These are phyloP conservation scores for Sarotherodon lohbergeri DNA, from an alignment of 2,113 vertebrate species.

Conservation along the genomic window DNA sequence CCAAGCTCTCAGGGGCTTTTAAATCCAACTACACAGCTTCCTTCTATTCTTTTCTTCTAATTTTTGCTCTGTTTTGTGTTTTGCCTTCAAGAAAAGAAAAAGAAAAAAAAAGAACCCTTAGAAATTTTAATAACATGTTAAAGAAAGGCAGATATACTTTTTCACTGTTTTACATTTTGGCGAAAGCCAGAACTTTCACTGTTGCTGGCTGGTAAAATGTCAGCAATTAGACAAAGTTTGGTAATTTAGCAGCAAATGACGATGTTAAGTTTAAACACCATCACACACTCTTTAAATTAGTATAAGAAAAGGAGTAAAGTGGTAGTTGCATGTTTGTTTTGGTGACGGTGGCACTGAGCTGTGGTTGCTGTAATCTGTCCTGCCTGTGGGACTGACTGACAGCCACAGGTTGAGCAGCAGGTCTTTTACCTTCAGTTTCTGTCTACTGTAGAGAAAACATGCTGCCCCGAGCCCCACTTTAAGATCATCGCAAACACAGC, in stretches of 20 bases:
- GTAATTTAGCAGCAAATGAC: not conserved
- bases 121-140: not conserved
- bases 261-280: not conserved
- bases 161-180: not conserved
- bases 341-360: slow-evolving; percentile 1
- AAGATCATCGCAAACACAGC: not conserved
- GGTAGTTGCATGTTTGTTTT: slow-evolving; percentile 22
- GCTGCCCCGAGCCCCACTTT: not conserved
- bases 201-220: not conserved
- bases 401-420: slow-evolving; percentile 55
- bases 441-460: not conserved
- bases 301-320: not conserved
- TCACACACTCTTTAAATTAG: not conserved
- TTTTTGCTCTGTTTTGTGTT: not conserved
- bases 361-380: slow-evolving; percentile 16
- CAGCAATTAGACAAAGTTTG: not conserved
- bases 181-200: not conserved
- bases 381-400: slow-evolving; percentile 42
- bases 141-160: not conserved
- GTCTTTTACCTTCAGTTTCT: slow-evolving; percentile 18
- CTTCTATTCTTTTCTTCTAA: not conserved
- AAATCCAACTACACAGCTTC: not conserved
- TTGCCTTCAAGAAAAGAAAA: not conserved
- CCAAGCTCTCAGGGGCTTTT: not conserved
- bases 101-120: not conserved